Percentiles rank a stretch among this genome's conserved stretches.
These are phyloP conservation scores for Podarcis muralis DNA, from an alignment of 2,113 vertebrate species.

Conservation along the genomic window DNA sequence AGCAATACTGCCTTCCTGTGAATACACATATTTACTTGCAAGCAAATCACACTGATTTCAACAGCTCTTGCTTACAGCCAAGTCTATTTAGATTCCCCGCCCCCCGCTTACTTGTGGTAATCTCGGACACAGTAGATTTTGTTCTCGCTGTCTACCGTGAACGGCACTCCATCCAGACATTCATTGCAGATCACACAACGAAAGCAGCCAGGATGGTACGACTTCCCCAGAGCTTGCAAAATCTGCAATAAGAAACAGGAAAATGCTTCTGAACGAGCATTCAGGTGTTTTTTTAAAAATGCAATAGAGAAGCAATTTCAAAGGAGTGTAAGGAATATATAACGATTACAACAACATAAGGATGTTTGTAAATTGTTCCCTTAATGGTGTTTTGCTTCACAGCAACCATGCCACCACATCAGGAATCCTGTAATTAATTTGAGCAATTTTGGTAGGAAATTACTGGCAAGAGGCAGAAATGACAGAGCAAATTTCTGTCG, in stretches of 20 bases:
- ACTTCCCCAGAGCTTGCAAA: slow-evolving; percentile 94
- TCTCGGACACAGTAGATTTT: slow-evolving; percentile 97
- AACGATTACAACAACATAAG: neutral
- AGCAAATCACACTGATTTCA: neutral
- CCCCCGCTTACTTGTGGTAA: slow-evolving; percentile 92
- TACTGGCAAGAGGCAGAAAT: neutral
- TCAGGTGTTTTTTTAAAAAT: neutral
- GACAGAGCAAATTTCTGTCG: neutral
- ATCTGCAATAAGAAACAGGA: slow-evolving; percentile 79
- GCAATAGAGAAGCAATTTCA: neutral
- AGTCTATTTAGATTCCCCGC: neutral
- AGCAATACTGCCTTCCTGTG: neutral
- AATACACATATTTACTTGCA: neutral
- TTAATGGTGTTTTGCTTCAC: neutral
- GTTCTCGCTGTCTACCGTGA: slow-evolving; percentile 95
- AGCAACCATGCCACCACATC: neutral
- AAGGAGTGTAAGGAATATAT: neutral
- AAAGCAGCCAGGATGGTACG: slow-evolving; percentile 95
- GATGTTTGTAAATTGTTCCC: neutral
- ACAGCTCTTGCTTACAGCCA: neutral
- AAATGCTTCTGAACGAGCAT: neutral
- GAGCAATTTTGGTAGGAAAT: neutral
- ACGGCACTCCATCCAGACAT: slow-evolving; percentile 94
- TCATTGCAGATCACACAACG: slow-evolving; percentile 94
- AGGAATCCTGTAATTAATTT: neutral